Evolutionary conservation across 37 sponge, comb jelly and placozoan genomes (phyloP), one percentile per base, ranked within the genome.

Genomic region (Bolinopsis microptera): DNA sequence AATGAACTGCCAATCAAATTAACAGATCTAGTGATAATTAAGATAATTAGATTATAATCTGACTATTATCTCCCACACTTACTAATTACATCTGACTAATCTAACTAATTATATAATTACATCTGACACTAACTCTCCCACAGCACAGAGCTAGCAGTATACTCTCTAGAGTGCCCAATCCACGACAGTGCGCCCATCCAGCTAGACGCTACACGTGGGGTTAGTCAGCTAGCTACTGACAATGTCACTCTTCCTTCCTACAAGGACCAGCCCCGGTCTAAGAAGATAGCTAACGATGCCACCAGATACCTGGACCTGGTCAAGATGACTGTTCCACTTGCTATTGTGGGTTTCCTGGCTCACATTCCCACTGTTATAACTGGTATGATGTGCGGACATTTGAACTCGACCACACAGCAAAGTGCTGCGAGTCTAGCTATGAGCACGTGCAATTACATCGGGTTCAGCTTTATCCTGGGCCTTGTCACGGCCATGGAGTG

Each of bases 401-500:
- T 86, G 38, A 86, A 86, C 90, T 86, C 90, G 9, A 86, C 90
- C 61, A 40, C 28, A 0, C 61, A 24, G 21, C 90, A 86, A 16
- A 23, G 61, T 16, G 41, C 90, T 3, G 90, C 48, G 21, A 86
- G 61, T 27, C 32, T 34, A 26, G 90, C 90, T 24, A 22, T 86
- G 36, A 41, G 61, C 35, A 39, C 90, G n/a, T 33, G 90, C 61
- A 38, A 86, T 38, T 86, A 41, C 61, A 41, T 86, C 1, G 90
- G 83, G 26, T 28, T 86, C 0, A 41, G 90, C 18, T 28, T 86
- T 40, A 13, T 86, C 30, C 61, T 86, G 90, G 90, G 90, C 26
- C 61, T 86, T 27, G 35, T 86, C 28, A 86, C 90, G 3, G 41
- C 90, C 26, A 35, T 86, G 61, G 90, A 86, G 61, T 86, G 90